Base-by-base conservation (phyloP, 2,888 invertebrate genomes). In the Asteroscopus sphinx region DNA sequence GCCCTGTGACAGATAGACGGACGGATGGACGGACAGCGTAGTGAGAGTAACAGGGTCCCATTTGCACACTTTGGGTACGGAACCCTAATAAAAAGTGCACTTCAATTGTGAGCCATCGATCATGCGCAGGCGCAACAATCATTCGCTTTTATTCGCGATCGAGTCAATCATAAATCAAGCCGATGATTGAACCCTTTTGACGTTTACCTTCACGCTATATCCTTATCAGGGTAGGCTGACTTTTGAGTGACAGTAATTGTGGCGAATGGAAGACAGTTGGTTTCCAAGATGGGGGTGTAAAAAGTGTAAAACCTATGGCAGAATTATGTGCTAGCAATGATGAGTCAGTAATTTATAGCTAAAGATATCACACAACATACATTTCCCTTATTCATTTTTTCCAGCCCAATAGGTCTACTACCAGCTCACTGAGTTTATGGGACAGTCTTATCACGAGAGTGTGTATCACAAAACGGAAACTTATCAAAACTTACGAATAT, bases 81-180 rank as follows among this genome's bases (percentile, higher is more conserved):
- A 16, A 35, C 8, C 16, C 39, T 36, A 8, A 13, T 15, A 26
- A 70, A 45, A 67, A 67, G 40, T 45, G 49, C 51, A 41, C 51
- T 63, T 58, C 57, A 49, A 71, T 60, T 75, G 59, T 63, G 30
- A n/a, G 55, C 51, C 16, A 60, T 75, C 72, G 30, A 73, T 71
- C 76, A 60, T 70, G 73, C 68, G 68, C 59, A 26, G 12, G 54
- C 70, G 69, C 74, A 59, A 58, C 71, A 52, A 65, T 57, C 68
- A 68, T 57, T 41, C 49, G 63, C 64, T 55, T 69, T 73, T 70
- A 64, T 63, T 52, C 60, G 61, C 64, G 51, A 47, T 61, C 40
- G 55, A 67, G 68, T 70, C 68, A 67, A 63, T 73, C 68, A 76
- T 78, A 81, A 80, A 81, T 81, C 82, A 79, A 72, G 67, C 62